Evolutionary conservation across 1,140 invertebrate species (phyloP), one percentile per base, ranked within the genome.

Genomic region (Condylostylus longicornis): DNA sequence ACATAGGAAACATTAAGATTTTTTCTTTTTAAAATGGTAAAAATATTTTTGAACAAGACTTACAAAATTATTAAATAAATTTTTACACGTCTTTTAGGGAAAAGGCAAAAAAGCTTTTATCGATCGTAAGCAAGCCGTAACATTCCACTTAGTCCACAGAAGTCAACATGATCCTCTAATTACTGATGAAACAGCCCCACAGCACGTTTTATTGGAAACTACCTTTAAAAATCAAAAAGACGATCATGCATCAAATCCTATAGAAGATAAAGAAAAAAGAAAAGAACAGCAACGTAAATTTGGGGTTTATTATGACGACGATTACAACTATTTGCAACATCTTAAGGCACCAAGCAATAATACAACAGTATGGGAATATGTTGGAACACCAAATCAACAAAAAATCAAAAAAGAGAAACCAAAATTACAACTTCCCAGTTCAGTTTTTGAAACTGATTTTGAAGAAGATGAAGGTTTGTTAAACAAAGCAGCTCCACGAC

Each of bases 251-350:
- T 20, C 47, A 49, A 36, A 14, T 30, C 21, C 42, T 25, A 12
- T 37, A 7, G 37, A 44, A 5, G 66, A 72, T 40, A 42, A 46
- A 6, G 52, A 63, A n/a, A 74, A 75, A 37, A 60, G 67, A 1
- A 75, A 71, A 50, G 78, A 87, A 49, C 84, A 94, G 49, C 75
- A 85, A 48, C 62, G 70, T 18, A 90, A 93, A 61, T 95, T 76
- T 73, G 91, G 90, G n/a, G 79, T 97, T 35, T 93, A 81, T 57
- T 96, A 78, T 63, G 88, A 96, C 56, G 90, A 98, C 65, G 84
- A 95, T 46, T 97, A 95, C 55, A 75, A 97, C 56, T 98, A 98
- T 54, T 62, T 96, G 42, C 84, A 96, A 61, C 89, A 97, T 71
- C 66, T 98, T 32, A 77, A 75, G 51, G 79, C 86, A 48, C 44